Base-by-base conservation (phyloP, 2,888 invertebrate genomes). In the Megaustenia siamemsis region DNA sequence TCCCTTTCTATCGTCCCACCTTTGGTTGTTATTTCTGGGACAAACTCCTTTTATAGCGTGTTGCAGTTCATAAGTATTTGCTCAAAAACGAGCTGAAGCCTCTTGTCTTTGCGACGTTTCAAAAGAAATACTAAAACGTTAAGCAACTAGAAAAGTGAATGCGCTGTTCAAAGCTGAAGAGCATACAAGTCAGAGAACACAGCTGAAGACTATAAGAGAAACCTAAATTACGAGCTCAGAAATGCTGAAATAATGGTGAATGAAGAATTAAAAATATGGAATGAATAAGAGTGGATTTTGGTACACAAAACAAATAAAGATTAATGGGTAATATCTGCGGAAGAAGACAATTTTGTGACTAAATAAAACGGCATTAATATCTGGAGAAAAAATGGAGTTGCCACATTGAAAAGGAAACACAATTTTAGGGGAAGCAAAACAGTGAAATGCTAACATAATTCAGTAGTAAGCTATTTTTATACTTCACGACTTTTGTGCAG, bases 51-150 rank as follows among this genome's bases (percentile, higher is more conserved):
- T 78, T 78, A 78, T 78, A 28, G 66, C 43, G 78, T 78, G 78
- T 78, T 66, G 63, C 73, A 60, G 60, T 60, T 73, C 63, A 82
- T 82, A 78, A 78, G 78, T 78, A 78, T 78, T 78, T 78, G 78
- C 63, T 28, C 32, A 49, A 71, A 73, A 73, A 28, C 56, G 43
- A 60, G 56, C 18, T 73, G 43, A 43, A n/a, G n/a, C 71, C 38
- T 71, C 43, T 38, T 40, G 60, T 82, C 18, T 56, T 40, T 21
- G 6, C 43, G 60, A 21, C 28, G 24, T 40, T 40, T 73, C 71
- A 73, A 71, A 82, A 43, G 73, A n/a, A n/a, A 71, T 45, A 49
- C 49, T 73, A 49, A 73, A 73, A 32, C 49, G 53, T 73, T 32
- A 73, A 73, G 6, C 32, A 49, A 45, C 32, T 45, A 28, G 73